Evolutionary conservation across 2,888 invertebrate species (phyloP).

Genomic region (Monochamus alternatus): DNA sequence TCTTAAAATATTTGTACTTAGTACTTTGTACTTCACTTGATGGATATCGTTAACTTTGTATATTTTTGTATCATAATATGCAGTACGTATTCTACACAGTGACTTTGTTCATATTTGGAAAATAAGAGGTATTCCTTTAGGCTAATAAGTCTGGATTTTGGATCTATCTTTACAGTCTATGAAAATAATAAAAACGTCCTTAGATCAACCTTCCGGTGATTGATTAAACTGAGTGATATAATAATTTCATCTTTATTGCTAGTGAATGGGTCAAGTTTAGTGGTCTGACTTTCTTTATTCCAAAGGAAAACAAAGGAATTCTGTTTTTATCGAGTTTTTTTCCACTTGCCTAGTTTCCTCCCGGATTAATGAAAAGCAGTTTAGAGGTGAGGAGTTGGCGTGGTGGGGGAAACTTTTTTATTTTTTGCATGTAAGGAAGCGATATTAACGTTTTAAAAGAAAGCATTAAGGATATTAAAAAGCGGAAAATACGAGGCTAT

Average conservation of each 20-base stretch:
- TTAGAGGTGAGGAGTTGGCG: not conserved
- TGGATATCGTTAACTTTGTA: too few relatives aligned
- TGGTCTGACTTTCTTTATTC: not conserved
- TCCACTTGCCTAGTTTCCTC: not conserved
- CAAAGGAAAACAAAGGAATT: not conserved
- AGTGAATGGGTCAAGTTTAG: constrained; percentile 1
- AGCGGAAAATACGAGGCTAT: constrained; percentile 1
- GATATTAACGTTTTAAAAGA: constrained; percentile 4
- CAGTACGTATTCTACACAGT: too few relatives aligned
- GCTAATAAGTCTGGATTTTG: too few relatives aligned
- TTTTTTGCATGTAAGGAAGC: not conserved
- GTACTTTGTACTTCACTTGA: too few relatives aligned
- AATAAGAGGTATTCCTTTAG: too few relatives aligned
- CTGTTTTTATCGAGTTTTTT: not conserved
- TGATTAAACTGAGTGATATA: not conserved
- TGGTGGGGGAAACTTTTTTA: not conserved
- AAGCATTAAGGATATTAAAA: constrained; percentile 12
- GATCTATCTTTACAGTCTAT: not conserved
- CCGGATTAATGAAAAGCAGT: not conserved
- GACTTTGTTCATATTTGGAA: too few relatives aligned
- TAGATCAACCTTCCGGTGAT: constrained; percentile 5
- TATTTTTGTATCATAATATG: too few relatives aligned
- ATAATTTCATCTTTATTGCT: constrained; percentile 12
- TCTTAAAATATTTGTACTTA: too few relatives aligned
- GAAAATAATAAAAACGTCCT: not conserved